Percentiles rank a stretch among this genome's conserved stretches.
Evolutionary conservation across 2,113 vertebrate species (phyloP).

Genomic region (Varanus salvator): DNA sequence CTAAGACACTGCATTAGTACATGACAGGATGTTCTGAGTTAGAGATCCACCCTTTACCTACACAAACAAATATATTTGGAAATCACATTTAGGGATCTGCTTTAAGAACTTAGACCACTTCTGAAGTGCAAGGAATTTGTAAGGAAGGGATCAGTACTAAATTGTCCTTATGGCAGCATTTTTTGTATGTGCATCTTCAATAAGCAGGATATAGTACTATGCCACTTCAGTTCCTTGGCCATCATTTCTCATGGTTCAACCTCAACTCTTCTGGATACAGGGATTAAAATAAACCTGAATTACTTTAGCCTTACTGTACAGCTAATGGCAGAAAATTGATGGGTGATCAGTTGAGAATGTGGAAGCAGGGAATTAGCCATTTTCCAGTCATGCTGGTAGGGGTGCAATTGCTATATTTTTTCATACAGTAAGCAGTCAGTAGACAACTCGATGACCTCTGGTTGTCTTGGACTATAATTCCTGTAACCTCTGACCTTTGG

Average conservation of each 20-base stretch:
- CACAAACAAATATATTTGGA: not conserved
- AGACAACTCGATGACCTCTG: no score
- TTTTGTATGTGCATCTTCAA: not conserved
- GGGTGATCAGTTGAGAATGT: not conserved
- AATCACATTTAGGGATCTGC: not conserved
- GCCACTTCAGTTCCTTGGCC: not conserved
- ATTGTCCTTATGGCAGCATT: not conserved
- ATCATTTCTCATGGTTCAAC: not conserved
- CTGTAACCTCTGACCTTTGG: no score
- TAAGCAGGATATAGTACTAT: not conserved
- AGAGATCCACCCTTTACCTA: not conserved
- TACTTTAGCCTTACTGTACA: not conserved
- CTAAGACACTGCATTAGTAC: not conserved
- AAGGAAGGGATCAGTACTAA: not conserved
- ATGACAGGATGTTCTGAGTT: not conserved
- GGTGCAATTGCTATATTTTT: not conserved
- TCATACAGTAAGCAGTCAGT: no score
- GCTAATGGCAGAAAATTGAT: not conserved
- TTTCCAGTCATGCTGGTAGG: not conserved
- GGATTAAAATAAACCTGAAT: not conserved
- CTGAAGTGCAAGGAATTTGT: not conserved
- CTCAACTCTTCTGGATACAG: not conserved
- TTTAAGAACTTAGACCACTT: not conserved
- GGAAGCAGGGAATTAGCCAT: not conserved
- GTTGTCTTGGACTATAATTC: not conserved